Percentiles rank a stretch among this genome's conserved stretches.
Conservation (phyloP, 1,140 invertebrate species). For the Zaprionus vittiger region DNA sequence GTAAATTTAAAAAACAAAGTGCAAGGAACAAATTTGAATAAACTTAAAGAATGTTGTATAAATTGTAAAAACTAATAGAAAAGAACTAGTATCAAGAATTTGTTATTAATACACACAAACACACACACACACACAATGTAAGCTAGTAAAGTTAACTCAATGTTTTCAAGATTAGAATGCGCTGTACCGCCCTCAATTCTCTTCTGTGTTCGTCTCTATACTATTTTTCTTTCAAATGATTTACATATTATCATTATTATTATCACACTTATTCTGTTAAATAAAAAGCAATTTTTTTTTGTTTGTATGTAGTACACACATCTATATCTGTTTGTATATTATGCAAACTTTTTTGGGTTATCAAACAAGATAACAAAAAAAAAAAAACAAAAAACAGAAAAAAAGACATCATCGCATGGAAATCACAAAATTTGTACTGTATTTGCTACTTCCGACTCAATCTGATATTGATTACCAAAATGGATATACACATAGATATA, state of each 20-base stretch:
- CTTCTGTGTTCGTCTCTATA: slow-evolving; percentile 27
- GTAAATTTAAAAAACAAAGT: slow-evolving; percentile 33
- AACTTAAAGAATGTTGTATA: slow-evolving; percentile 32
- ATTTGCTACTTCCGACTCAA: slow-evolving; percentile 26
- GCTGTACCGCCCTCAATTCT: slow-evolving; percentile 3
- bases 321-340: slow-evolving; percentile 23
- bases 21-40: slow-evolving; percentile 31
- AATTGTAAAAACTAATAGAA: slow-evolving; percentile 38
- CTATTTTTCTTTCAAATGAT: slow-evolving; percentile 35
- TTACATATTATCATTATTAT: slow-evolving; percentile 48
- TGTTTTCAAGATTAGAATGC: slow-evolving; percentile 39
- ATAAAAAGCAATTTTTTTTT: slow-evolving; percentile 55
- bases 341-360: slow-evolving; percentile 3
- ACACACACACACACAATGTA: slow-evolving; percentile 26
- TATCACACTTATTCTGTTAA: slow-evolving; percentile 41
- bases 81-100: slow-evolving; percentile 12
- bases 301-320: slow-evolving; percentile 11
- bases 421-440: background rate
- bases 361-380: background rate
- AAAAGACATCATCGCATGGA: background rate
- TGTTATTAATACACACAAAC: slow-evolving; percentile 27
- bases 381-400: background rate
- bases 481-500: slow-evolving; percentile 37
- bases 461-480: slow-evolving; percentile 41
- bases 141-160: slow-evolving; percentile 29